These are phyloP conservation scores for Tetragnatha versicolor DNA, from an alignment of 1,140 invertebrate genomes.

Conservation along the genomic window DNA sequence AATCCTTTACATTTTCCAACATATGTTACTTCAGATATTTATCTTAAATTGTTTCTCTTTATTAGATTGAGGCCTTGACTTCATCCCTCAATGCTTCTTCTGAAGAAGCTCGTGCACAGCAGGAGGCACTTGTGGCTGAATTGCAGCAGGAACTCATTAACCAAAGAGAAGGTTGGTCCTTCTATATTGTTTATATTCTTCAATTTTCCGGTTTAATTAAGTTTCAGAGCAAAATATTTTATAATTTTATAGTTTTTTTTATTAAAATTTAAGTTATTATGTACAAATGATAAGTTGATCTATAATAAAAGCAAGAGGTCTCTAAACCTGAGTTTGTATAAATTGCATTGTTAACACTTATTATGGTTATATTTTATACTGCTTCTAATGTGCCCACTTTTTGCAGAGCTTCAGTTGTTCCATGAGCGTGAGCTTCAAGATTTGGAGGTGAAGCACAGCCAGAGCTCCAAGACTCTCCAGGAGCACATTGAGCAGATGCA, in stretches of 20 bases:
- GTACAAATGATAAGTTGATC: no score
- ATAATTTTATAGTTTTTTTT: no score
- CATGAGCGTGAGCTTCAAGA: conserved; percentile 42
- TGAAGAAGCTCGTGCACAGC: conserved; percentile 1
- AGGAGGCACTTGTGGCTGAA: not conserved
- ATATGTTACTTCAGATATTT: not conserved
- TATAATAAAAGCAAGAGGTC: no score
- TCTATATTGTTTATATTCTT: no score
- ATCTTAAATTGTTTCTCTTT: not conserved
- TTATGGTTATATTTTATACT: no score
- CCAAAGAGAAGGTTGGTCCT: conserved; percentile 55
- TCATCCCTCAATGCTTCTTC: not conserved
- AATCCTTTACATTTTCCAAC: not conserved
- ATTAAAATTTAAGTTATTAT: no score
- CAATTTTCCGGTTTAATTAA: no score
- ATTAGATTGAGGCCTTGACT: conserved; percentile 14
- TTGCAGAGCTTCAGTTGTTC: conserved; percentile 17
- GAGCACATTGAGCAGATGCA: conserved; percentile 49
- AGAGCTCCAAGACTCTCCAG: conserved; percentile 26
- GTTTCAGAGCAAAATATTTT: no score
- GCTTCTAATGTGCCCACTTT: no score
- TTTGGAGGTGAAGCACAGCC: conserved; percentile 30
- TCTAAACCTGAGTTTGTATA: no score
- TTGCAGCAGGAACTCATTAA: conserved; percentile 31
- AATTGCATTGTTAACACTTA: no score